Percentiles rank a stretch among this genome's conserved stretches.
Conservation (phyloP, 2,797 vertebrate genomes). For the Natrix natrix region DNA sequence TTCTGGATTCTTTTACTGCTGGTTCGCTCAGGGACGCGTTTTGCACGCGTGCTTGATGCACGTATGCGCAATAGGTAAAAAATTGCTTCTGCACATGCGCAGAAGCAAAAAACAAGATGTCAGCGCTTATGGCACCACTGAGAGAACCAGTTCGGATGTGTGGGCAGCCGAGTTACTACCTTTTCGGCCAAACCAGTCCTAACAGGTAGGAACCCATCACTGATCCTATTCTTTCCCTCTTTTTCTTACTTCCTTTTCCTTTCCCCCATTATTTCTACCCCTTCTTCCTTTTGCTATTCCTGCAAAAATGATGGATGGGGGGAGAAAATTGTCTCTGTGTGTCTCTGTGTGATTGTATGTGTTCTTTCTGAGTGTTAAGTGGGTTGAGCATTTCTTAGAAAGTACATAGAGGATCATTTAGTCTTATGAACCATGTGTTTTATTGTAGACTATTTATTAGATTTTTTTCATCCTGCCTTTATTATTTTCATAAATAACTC, state of each 20-base stretch:
- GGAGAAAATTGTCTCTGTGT: background rate
- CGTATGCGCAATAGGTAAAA: too few species aligned
- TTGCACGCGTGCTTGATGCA: too few species aligned
- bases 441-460: background rate
- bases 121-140: too few species aligned
- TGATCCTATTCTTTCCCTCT: too few species aligned
- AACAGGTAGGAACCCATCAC: too few species aligned
- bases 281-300: background rate
- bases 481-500: background rate
- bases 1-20: too few species aligned
- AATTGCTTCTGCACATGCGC: too few species aligned
- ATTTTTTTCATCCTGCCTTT: background rate
- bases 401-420: background rate
- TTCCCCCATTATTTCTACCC: background rate
- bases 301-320: background rate
- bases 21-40: too few species aligned
- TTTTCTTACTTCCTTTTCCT: background rate
- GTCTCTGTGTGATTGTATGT: background rate
- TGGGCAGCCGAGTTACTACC: too few species aligned
- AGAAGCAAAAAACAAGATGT: too few species aligned
- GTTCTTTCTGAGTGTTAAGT: background rate
- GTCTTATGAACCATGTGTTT: background rate
- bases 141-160: too few species aligned
- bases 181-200: too few species aligned
- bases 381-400: background rate